phyloP scores from a whole-genome alignment of 2,113 vertebrate genomes.

The Suricata suricatta region DNA sequence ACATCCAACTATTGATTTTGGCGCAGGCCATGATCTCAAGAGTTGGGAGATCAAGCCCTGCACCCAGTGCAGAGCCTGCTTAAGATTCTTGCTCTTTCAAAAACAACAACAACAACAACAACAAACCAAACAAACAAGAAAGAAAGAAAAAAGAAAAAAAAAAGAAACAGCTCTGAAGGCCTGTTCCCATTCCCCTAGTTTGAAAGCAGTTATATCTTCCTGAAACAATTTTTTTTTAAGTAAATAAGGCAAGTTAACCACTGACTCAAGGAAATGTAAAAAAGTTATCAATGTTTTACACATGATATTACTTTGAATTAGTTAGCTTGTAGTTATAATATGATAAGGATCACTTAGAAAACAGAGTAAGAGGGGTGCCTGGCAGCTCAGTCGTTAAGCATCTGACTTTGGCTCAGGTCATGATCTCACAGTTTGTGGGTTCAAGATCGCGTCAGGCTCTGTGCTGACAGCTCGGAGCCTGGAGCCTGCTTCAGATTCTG shows the following conservation, averaged over 20 bases:
- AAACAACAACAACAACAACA: neutral
- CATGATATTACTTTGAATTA: conserved; percentile 20
- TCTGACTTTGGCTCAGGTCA: too few relatives aligned
- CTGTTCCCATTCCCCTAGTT: neutral
- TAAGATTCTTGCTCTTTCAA: too few relatives aligned
- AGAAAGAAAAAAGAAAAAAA: neutral
- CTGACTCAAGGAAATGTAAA: neutral
- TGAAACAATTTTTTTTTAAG: neutral
- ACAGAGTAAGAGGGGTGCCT: neutral
- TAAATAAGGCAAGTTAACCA: conserved; percentile 44
- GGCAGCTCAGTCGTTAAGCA: too few relatives aligned
- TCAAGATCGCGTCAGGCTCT: too few relatives aligned
- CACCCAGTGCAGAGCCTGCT: too few relatives aligned
- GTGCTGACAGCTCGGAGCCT: too few relatives aligned
- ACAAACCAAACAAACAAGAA: neutral
- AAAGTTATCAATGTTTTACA: conserved; percentile 24
- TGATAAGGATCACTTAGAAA: neutral
- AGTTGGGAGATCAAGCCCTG: too few relatives aligned
- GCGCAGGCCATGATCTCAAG: too few relatives aligned
- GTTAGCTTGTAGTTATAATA: neutral
- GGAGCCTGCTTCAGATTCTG: too few relatives aligned
- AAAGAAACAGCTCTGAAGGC: neutral
- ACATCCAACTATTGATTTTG: too few relatives aligned
- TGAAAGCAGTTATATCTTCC: neutral
- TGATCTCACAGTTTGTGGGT: too few relatives aligned